phyloP scores from a whole-genome alignment of 2,113 vertebrate species.

The Speoplatyrhinus poulsoni region DNA sequence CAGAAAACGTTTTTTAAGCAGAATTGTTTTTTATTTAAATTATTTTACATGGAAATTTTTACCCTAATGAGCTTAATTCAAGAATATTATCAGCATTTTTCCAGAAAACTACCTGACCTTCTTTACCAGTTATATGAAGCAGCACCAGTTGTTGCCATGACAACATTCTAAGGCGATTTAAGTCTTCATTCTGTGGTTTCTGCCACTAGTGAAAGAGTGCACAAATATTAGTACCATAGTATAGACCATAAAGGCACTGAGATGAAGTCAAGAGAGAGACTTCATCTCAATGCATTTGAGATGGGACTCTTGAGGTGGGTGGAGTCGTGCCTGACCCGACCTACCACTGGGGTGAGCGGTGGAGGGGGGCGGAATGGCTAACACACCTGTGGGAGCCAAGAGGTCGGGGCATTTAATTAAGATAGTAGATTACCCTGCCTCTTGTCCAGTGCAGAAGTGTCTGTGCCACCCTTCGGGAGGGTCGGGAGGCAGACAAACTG shows the following conservation, averaged over 20 bases:
- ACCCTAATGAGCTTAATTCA: background rate
- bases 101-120: background rate
- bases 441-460: too few relatives aligned
- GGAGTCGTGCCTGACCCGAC: too few relatives aligned
- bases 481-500: too few relatives aligned
- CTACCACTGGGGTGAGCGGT: too few relatives aligned
- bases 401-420: too few relatives aligned
- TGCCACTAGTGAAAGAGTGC: background rate
- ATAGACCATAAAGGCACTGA: background rate
- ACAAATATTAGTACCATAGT: background rate
- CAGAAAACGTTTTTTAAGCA: background rate
- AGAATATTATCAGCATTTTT: background rate
- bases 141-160: background rate
- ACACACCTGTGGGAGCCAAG: too few relatives aligned
- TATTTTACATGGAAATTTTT: background rate
- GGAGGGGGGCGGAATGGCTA: too few relatives aligned
- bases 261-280: conserved; percentile 14
- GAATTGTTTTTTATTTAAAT: background rate
- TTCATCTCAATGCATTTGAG: too few relatives aligned
- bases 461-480: too few relatives aligned
- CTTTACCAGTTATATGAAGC: background rate
- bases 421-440: too few relatives aligned
- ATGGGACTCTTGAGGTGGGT: too few relatives aligned
- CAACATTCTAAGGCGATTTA: background rate
- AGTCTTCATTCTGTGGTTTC: background rate